A percentile compares a stretch with the other conserved stretches of the same genome.
These are phyloP conservation scores for Acromyrmex charruanus DNA, from an alignment of 1,140 invertebrate species.

Conservation along the genomic window DNA sequence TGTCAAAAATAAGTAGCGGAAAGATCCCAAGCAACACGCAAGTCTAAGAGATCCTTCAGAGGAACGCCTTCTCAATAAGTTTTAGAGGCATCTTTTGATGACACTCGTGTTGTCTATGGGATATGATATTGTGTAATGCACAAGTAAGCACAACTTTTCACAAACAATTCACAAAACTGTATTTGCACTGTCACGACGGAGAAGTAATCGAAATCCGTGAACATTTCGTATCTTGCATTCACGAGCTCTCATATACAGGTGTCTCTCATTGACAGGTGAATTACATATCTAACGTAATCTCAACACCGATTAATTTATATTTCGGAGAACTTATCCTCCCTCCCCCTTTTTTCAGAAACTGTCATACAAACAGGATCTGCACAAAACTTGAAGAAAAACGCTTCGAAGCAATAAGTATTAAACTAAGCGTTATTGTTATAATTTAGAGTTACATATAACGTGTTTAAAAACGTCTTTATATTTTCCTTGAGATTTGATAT, in stretches of 20 bases:
- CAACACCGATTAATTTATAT: slow-evolving; percentile 16
- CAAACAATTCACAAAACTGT: slow-evolving; percentile 15
- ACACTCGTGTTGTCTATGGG: neutral
- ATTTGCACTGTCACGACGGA: neutral
- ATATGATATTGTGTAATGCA: slow-evolving; percentile 51
- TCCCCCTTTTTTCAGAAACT: neutral
- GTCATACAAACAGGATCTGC: slow-evolving; percentile 46
- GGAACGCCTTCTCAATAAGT: neutral
- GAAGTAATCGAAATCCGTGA: slow-evolving; percentile 36
- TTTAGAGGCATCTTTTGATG: neutral
- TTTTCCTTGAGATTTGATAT: slow-evolving; percentile 66
- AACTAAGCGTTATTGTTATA: slow-evolving; percentile 67
- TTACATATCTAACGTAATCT: slow-evolving; percentile 62
- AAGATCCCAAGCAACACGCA: neutral
- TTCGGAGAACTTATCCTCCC: neutral
- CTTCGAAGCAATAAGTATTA: slow-evolving; percentile 78
- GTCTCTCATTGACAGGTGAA: slow-evolving; percentile 16
- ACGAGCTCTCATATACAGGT: slow-evolving; percentile 14
- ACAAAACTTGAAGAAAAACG: slow-evolving; percentile 66
- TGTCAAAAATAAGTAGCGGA: slow-evolving; percentile 39
- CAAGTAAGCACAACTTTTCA: slow-evolving; percentile 44
- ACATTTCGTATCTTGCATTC: slow-evolving; percentile 32
- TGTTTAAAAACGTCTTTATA: slow-evolving; percentile 53
- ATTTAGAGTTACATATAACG: slow-evolving; percentile 62
- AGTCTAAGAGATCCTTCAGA: neutral